Conservation (phyloP, 1,140 invertebrate genomes). For the Drosophila ercepeae region DNA sequence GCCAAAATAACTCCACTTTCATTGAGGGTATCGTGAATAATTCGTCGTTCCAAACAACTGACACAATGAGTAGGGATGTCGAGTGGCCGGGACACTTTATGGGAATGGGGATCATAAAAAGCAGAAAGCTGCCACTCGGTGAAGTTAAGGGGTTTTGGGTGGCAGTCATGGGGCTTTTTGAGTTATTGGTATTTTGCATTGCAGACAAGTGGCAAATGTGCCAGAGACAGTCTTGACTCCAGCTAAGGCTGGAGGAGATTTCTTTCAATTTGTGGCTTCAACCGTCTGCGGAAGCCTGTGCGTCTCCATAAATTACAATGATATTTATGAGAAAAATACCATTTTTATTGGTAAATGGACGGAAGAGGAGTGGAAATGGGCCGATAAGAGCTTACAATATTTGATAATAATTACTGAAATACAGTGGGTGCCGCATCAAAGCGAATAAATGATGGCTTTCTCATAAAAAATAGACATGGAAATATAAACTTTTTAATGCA, state of each 20-base stretch:
- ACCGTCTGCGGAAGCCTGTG: conserved; percentile 13
- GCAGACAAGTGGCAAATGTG: conserved; percentile 39
- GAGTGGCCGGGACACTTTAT: conserved; percentile 40
- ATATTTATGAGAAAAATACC: conserved; percentile 27
- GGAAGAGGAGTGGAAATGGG: conserved; percentile 14
- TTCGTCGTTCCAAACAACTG: conserved; percentile 38
- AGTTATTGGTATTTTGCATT: conserved; percentile 49
- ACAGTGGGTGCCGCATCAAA: neutral
- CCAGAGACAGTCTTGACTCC: conserved; percentile 9
- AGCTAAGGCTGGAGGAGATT: conserved; percentile 23
- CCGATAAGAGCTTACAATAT: conserved; percentile 25
- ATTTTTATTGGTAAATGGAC: conserved; percentile 31
- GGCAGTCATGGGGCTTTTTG: conserved; percentile 22
- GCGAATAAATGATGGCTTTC: neutral
- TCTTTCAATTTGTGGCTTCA: conserved; percentile 29
- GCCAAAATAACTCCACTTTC: neutral
- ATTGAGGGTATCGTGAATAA: conserved; percentile 28
- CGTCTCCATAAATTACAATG: conserved; percentile 34
- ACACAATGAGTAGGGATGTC: conserved; percentile 38
- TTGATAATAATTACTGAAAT: conserved; percentile 31
- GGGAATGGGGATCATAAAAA: conserved; percentile 45
- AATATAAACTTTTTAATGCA: neutral
- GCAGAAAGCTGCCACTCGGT: conserved; percentile 39
- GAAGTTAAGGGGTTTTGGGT: conserved; percentile 23
- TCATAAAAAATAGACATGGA: too few species aligned